These are phyloP conservation scores for Epistrophe eligans DNA, from an alignment of 2,888 invertebrate species.

Conservation along the genomic window DNA sequence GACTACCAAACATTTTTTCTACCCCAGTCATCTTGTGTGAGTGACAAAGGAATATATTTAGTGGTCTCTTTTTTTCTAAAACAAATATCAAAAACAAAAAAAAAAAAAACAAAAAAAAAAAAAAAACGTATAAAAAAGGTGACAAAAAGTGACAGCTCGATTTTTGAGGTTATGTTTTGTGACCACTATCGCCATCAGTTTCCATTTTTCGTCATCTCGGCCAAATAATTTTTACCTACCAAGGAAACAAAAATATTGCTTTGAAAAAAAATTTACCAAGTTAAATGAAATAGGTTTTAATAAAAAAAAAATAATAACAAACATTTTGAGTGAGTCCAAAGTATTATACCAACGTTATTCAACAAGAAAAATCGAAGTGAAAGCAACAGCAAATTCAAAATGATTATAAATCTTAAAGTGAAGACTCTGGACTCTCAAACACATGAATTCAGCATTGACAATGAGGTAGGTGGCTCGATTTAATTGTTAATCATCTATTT, in stretches of 20 bases:
- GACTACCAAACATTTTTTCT: conserved; percentile 26
- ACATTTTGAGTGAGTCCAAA: background rate
- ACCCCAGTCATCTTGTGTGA: conserved; percentile 42
- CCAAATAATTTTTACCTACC: conserved; percentile 37
- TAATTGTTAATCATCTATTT: conserved; percentile 29
- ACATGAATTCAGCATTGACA: conserved; percentile 91
- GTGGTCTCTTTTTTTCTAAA: conserved; percentile 18
- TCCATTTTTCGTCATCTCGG: conserved; percentile 49
- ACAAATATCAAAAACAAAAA: background rate
- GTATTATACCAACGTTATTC: background rate
- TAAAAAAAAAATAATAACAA: background rate
- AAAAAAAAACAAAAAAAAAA: conserved; percentile 22
- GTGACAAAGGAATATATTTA: conserved; percentile 44
- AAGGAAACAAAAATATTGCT: background rate
- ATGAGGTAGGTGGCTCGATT: conserved; percentile 90
- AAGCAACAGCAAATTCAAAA: conserved; percentile 77
- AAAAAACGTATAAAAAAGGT: conserved; percentile 22
- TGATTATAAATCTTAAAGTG: conserved; percentile 91
- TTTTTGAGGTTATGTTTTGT: conserved; percentile 73
- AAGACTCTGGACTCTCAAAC: conserved; percentile 95
- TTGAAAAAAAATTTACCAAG: background rate
- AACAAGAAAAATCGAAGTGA: conserved; percentile 7
- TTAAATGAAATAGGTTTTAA: background rate
- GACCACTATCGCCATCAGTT: conserved; percentile 68
- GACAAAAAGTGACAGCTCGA: conserved; percentile 64